Evolutionary conservation across 2,888 invertebrate genomes (phyloP).

Genomic region (Leucophenga montana): DNA sequence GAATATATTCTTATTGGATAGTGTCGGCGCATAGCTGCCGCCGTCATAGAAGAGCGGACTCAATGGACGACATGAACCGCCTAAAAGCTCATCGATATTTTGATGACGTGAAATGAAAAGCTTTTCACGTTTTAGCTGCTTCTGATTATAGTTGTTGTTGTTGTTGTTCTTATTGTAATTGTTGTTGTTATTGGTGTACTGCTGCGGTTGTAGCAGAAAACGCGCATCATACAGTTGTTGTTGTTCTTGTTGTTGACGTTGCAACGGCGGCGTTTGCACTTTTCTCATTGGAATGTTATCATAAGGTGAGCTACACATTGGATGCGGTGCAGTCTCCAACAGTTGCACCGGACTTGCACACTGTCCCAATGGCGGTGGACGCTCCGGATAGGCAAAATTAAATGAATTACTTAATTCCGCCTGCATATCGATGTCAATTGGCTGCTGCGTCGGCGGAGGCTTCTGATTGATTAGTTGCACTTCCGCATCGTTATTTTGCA

Average conservation of each 20-base stretch:
- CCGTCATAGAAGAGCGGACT: conserved; percentile 77
- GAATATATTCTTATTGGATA: conserved; percentile 58
- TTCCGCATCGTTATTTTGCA: conserved; percentile 42
- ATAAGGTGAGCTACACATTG: conserved; percentile 79
- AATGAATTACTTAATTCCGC: conserved; percentile 63
- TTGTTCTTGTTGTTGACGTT: conserved; percentile 36
- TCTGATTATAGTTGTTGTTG: conserved; percentile 31
- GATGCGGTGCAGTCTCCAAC: conserved; percentile 33
- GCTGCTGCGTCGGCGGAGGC: conserved; percentile 16
- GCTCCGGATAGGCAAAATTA: conserved; percentile 63
- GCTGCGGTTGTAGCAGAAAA: conserved; percentile 16
- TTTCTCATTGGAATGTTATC: conserved; percentile 78
- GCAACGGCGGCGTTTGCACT: conserved; percentile 51
- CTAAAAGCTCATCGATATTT: conserved; percentile 92
- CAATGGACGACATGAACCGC: conserved; percentile 76
- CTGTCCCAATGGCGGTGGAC: conserved; percentile 79
- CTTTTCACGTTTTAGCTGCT: conserved; percentile 53
- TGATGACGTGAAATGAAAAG: conserved; percentile 88
- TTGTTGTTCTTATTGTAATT: conserved; percentile 58
- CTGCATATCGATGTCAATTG: conserved; percentile 27
- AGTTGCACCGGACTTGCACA: conserved; percentile 82
- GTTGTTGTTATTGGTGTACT: conserved; percentile 40
- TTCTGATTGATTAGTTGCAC: conserved; percentile 35
- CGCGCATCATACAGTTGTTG: conserved; percentile 38
- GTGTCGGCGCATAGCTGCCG: conserved; percentile 72